Conservation (phyloP, 2,113 vertebrate species). For the Brachyhypopomus occidentalis region DNA sequence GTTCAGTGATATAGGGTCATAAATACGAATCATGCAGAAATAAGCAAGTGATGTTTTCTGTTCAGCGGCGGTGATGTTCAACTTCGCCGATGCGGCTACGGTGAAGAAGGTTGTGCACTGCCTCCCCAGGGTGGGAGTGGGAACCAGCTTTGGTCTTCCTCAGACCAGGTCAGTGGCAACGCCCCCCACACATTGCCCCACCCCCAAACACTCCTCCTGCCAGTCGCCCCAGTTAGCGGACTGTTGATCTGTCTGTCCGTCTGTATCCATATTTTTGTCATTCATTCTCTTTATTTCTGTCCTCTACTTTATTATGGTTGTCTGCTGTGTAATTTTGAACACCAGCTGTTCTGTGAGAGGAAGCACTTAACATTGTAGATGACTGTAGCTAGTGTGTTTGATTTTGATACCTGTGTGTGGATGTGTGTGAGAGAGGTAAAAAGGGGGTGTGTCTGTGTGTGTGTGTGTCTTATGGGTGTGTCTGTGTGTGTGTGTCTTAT, state of each 20-base stretch:
- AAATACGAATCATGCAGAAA: no score
- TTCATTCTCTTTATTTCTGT: neutral
- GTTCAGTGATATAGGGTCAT: no score
- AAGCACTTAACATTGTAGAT: conserved; percentile 2
- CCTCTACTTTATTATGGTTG: neutral
- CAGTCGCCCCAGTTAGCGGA: neutral
- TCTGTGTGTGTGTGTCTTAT: neutral
- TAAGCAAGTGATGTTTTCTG: neutral
- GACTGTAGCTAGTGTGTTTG: neutral
- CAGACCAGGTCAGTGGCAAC: conserved; percentile 85
- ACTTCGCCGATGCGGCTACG: conserved; percentile 89
- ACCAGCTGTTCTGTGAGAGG: no score
- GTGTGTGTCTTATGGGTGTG: neutral
- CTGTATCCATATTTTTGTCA: neutral
- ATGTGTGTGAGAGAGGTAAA: neutral
- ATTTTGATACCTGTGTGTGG: neutral
- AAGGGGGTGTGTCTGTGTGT: conserved; percentile 15
- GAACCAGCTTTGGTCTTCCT: conserved; percentile 91
- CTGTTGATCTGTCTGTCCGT: neutral
- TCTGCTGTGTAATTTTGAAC: no score
- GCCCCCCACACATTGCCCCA: neutral
- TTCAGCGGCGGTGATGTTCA: conserved; percentile 95
- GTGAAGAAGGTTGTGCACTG: conserved; percentile 96
- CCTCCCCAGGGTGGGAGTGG: conserved; percentile 94
- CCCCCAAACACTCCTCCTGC: neutral